phyloP scores from a whole-genome alignment of 37 sponge, comb jelly and placozoan species.

The Oscarella lobularis region DNA sequence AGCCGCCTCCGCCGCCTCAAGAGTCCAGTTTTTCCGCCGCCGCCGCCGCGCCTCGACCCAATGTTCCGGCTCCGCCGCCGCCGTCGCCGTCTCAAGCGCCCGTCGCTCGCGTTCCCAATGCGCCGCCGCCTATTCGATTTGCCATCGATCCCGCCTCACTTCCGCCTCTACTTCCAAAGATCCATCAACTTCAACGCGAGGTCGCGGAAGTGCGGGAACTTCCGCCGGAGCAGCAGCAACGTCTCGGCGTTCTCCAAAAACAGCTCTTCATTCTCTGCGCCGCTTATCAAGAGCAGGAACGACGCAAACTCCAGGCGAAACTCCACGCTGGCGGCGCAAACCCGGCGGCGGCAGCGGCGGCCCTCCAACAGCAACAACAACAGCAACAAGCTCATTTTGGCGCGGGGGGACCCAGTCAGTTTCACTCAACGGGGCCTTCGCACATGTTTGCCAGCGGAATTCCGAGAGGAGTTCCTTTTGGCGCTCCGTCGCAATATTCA shows the following conservation, averaged over 20 bases:
- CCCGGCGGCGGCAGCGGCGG: no score
- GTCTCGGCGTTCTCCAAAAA: neutral
- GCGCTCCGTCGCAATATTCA: no score
- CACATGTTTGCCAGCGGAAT: no score
- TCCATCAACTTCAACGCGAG: neutral
- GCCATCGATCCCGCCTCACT: neutral
- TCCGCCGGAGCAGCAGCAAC: neutral
- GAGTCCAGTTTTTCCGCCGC: neutral
- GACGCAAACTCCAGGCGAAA: no score
- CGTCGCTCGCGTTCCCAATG: neutral
- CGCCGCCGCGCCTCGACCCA: neutral
- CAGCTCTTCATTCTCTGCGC: neutral
- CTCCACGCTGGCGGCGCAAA: no score
- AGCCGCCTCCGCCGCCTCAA: neutral
- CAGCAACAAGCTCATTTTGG: no score
- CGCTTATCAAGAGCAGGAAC: neutral
- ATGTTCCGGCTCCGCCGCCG: neutral
- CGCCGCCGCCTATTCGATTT: neutral
- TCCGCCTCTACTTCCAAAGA: neutral
- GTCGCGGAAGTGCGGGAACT: neutral
- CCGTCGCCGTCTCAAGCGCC: neutral
- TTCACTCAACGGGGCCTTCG: no score
- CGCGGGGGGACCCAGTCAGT: no score
- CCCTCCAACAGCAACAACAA: no score
- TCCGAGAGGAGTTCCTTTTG: no score